phyloP scores from a whole-genome alignment of 2,888 invertebrate genomes.

The Pollenia angustigena region DNA sequence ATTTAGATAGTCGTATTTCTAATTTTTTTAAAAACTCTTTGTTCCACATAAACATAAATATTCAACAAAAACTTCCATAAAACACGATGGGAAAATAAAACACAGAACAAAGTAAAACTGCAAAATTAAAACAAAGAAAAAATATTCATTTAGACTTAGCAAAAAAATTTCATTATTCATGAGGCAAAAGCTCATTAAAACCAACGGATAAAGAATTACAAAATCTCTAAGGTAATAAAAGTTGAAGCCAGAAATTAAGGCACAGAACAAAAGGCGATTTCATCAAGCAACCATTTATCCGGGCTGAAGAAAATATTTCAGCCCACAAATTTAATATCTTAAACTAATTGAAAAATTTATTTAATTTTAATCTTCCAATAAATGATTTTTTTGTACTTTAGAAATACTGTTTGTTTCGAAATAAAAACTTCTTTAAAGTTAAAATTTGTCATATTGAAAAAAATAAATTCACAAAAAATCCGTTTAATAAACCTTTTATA shows the following conservation, averaged over 20 bases:
- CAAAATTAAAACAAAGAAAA: conserved; percentile 20
- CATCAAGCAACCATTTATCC: conserved; percentile 18
- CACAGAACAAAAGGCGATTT: conserved; percentile 41
- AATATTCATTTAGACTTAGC: conserved; percentile 36
- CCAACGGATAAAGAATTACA: conserved; percentile 40
- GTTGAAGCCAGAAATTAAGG: conserved; percentile 1
- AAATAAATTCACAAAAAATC: no score
- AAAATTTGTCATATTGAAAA: no score
- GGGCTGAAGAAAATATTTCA: neutral
- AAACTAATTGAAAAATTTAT: neutral
- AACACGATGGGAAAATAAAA: conserved; percentile 4
- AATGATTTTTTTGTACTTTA: no score
- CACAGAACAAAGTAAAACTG: neutral
- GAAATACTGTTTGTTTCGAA: no score
- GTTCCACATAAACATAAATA: conserved; percentile 13
- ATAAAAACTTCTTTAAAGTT: no score
- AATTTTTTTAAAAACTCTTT: conserved; percentile 37
- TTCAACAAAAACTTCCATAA: conserved; percentile 25
- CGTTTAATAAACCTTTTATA: no score
- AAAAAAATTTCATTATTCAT: conserved; percentile 63
- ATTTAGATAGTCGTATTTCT: neutral
- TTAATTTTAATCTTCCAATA: neutral
- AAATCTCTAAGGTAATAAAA: conserved; percentile 61
- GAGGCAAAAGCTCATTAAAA: conserved; percentile 69
- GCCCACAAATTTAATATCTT: neutral